A percentile compares a stretch with the other conserved stretches of the same genome.
phyloP scores from a whole-genome alignment of 2,113 vertebrate species.

The Microcebus tavaratra region DNA sequence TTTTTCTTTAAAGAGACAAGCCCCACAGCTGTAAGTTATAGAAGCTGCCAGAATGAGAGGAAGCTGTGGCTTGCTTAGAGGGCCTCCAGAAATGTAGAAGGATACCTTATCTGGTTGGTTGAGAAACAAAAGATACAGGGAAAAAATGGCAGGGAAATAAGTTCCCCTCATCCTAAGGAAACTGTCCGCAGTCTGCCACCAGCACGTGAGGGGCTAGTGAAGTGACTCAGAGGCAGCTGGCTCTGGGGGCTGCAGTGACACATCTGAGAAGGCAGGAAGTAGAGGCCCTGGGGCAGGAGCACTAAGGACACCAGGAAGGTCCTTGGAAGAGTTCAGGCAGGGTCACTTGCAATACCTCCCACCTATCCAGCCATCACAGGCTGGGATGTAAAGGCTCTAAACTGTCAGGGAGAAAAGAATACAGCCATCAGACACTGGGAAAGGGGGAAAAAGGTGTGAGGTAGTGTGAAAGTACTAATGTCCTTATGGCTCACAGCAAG shows the following conservation, averaged over 20 bases:
- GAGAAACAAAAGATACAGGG: neutral
- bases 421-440: neutral
- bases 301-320: neutral
- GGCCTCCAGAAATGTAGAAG: neutral
- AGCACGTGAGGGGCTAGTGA: neutral
- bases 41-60: conserved; percentile 7
- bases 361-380: neutral
- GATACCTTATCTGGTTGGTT: neutral
- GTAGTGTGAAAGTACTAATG: neutral
- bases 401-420: neutral
- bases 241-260: neutral
- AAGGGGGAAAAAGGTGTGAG: neutral
- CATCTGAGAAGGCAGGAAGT: neutral
- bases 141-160: neutral
- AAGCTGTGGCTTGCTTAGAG: neutral
- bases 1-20: conserved; percentile 41
- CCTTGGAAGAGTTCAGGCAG: neutral
- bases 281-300: neutral
- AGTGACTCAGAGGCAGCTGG: neutral
- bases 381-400: neutral
- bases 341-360: neutral
- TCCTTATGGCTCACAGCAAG: neutral
- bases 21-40: neutral
- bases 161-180: neutral
- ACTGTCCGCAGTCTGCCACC: neutral